Evolutionary conservation across 92 coral and sea anemone species (phyloP).

Genomic region (Virgularia gustaviana): DNA sequence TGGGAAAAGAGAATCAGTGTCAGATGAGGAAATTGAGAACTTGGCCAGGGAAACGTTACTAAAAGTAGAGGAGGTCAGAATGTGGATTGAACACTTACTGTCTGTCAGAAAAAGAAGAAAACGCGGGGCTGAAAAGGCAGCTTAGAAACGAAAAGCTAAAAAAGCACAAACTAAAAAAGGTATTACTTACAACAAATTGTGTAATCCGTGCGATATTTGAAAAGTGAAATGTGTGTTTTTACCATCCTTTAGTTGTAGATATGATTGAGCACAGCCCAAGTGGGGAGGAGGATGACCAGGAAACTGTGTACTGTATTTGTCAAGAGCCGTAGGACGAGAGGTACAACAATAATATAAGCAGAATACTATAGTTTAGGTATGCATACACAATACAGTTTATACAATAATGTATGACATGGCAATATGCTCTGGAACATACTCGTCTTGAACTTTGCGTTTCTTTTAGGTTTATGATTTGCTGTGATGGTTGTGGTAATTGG

Average conservation of each 20-base stretch:
- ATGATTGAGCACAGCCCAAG: not conserved
- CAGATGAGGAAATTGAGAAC: conserved; percentile 31
- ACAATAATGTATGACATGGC: too few species aligned
- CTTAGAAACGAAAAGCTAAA: conserved; percentile 23
- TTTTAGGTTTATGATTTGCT: conserved; percentile 31
- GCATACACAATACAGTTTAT: not conserved
- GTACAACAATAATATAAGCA: not conserved
- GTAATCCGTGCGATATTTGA: not conserved
- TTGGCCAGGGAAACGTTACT: conserved; percentile 40
- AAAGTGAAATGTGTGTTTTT: not conserved
- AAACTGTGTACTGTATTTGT: conserved; percentile 13
- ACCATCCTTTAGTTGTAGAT: not conserved
- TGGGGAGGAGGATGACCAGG: not conserved
- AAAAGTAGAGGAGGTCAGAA: conserved; percentile 31
- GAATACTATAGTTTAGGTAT: not conserved
- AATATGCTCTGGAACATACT: too few species aligned
- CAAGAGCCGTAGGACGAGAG: conserved; percentile 29
- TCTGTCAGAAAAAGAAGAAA: conserved; percentile 21
- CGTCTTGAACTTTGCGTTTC: not conserved
- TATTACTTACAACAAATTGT: not conserved
- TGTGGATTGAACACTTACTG: conserved; percentile 45
- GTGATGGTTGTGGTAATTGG: conserved; percentile 25
- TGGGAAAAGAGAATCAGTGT: not conserved
- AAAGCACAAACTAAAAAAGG: conserved; percentile 11
- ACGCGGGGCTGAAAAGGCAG: conserved; percentile 23